These are phyloP conservation scores for Coelopa frigida DNA, from an alignment of 1,140 invertebrate genomes.

Conservation along the genomic window DNA sequence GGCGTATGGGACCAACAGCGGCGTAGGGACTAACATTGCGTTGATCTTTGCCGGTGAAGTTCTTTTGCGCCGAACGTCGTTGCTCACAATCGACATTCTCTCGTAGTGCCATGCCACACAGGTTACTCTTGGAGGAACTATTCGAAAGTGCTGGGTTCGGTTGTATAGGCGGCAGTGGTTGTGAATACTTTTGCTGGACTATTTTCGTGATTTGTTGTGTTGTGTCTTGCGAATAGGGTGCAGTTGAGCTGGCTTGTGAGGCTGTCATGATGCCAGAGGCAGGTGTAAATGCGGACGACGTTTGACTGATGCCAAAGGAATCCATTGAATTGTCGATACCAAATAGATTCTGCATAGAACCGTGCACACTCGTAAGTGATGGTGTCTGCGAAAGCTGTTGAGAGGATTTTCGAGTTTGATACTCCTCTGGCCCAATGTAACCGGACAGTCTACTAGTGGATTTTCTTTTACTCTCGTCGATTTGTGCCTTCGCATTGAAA, in stretches of 20 bases:
- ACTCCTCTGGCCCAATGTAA: constrained; percentile 41
- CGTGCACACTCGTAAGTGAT: constrained; percentile 10
- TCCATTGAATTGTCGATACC: constrained; percentile 33
- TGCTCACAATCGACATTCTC: constrained; percentile 38
- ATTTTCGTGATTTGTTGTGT: too few species aligned
- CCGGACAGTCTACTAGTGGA: constrained; percentile 29
- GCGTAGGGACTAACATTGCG: constrained; percentile 34
- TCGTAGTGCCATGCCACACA: constrained; percentile 29
- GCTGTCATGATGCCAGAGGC: constrained; percentile 9
- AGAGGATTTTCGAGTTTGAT: constrained; percentile 24
- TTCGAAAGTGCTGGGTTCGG: constrained; percentile 27
- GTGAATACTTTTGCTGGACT: too few species aligned
- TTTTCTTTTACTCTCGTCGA: constrained; percentile 26
- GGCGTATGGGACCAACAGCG: constrained; percentile 20
- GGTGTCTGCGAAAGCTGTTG: constrained; percentile 12
- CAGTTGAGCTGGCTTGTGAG: neutral
- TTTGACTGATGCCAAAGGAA: constrained; percentile 26
- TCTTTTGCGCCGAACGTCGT: constrained; percentile 37
- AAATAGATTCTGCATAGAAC: constrained; percentile 27
- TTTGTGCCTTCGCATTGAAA: constrained; percentile 34
- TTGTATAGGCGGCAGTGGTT: constrained; percentile 18
- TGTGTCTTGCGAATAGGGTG: too few species aligned
- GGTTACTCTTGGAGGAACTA: constrained; percentile 40
- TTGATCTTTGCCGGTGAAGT: constrained; percentile 40
- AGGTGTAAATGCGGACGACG: constrained; percentile 9